A percentile compares a stretch with the other conserved stretches of the same genome.
Evolutionary conservation across 2,888 invertebrate genomes (phyloP).

Genomic region (Epiblema foenella): DNA sequence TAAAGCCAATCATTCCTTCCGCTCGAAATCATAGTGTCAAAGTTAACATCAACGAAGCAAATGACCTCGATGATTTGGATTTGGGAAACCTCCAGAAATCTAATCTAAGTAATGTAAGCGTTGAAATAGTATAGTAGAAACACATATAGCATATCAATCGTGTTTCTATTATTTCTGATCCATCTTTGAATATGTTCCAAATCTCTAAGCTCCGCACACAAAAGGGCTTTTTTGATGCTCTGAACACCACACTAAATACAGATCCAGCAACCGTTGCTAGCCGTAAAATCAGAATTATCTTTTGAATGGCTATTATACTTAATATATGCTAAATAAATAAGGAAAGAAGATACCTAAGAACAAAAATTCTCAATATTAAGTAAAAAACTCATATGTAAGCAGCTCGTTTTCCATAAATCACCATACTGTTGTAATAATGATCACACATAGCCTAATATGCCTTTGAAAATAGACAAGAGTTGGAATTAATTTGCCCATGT

Average conservation of each 20-base stretch:
- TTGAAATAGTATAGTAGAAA: background rate
- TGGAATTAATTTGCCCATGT: background rate
- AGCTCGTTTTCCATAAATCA: background rate
- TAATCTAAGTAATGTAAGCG: background rate
- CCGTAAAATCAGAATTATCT: background rate
- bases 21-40: conserved; percentile 13
- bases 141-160: background rate
- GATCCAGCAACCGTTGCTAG: background rate
- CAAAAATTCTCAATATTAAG: background rate
- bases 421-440: background rate
- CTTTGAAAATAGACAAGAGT: background rate
- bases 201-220: background rate
- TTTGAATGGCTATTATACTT: background rate
- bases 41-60: background rate
- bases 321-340: conserved; percentile 10
- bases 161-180: background rate
- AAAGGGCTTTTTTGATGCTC: background rate
- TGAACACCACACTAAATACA: background rate
- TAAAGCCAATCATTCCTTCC: conserved; percentile 18
- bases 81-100: background rate
- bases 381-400: background rate
- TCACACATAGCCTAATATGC: background rate
- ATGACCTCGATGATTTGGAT: background rate
- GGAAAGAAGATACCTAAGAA: background rate
- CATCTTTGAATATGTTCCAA: background rate